phyloP scores from a whole-genome alignment of 2,113 vertebrate genomes.

The Perca schrenkii region DNA sequence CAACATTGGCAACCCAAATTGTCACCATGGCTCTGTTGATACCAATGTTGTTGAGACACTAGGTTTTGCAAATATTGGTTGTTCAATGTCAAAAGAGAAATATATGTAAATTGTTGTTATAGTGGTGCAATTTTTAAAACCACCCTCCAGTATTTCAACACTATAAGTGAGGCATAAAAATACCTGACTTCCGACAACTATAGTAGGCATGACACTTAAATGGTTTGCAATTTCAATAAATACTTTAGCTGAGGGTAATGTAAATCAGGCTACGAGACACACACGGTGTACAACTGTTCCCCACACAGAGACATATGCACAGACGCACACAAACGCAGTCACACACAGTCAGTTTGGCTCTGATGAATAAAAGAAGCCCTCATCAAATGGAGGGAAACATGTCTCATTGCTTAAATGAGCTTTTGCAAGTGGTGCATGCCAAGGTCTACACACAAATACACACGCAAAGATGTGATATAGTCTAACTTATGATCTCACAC shows the following conservation, averaged over 20 bases:
- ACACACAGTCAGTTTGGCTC: slow-evolving; percentile 13
- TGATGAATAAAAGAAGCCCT: slow-evolving; percentile 32
- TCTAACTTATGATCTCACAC: slow-evolving; percentile 5
- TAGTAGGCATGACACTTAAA: neutral
- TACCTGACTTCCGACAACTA: neutral
- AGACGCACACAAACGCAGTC: slow-evolving; percentile 10
- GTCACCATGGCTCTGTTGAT: slow-evolving; percentile 33
- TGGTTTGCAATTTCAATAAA: slow-evolving; percentile 23
- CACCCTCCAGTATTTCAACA: neutral
- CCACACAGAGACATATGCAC: slow-evolving; percentile 6
- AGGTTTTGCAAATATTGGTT: slow-evolving; percentile 59
- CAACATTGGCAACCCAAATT: slow-evolving; percentile 49
- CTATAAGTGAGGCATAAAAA: slow-evolving; percentile 27
- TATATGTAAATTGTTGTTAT: slow-evolving; percentile 36
- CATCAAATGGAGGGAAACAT: slow-evolving; percentile 41
- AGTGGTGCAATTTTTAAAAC: slow-evolving; percentile 11
- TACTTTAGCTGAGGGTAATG: slow-evolving; percentile 9
- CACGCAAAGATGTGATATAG: slow-evolving; percentile 9
- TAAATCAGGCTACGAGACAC: neutral
- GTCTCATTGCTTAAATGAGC: slow-evolving; percentile 60
- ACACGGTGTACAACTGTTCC: slow-evolving; percentile 10
- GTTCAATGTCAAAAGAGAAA: slow-evolving; percentile 59
- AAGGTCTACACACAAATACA: slow-evolving; percentile 13
- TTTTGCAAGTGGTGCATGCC: slow-evolving; percentile 31
- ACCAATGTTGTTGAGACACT: slow-evolving; percentile 31